Conservation (phyloP, 1,140 invertebrate species). For the Heterodera carotae region DNA sequence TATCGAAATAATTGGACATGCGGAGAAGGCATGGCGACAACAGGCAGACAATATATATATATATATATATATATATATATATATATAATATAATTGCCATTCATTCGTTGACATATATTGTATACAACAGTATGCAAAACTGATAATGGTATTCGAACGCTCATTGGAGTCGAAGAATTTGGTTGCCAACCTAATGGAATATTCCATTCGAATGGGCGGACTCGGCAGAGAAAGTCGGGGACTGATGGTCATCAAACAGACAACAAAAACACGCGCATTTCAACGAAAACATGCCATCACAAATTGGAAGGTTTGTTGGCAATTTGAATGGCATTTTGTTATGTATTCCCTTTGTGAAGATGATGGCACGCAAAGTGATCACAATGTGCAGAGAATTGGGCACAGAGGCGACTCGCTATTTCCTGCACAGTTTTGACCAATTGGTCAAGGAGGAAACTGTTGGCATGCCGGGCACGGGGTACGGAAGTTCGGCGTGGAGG, state of each 20-base stretch:
- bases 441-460: conserved; percentile 44
- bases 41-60: no score
- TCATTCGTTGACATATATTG: conserved; percentile 5
- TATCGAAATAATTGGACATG: conserved; percentile 84
- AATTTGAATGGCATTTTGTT: background rate
- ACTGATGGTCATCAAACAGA: conserved; percentile 95
- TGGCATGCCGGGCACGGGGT: conserved; percentile 19
- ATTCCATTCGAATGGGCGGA: conserved; percentile 86
- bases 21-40: conserved; percentile 97
- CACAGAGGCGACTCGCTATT: conserved; percentile 44
- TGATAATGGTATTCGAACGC: conserved; percentile 89
- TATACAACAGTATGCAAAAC: conserved; percentile 87
- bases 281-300: conserved; percentile 89
- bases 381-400: conserved; percentile 49
- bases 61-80: no score
- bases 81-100: no score
- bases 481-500: background rate
- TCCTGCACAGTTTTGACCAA: conserved; percentile 48
- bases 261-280: conserved; percentile 89
- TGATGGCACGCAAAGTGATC: conserved; percentile 53
- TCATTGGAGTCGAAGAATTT: conserved; percentile 85
- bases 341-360: conserved; percentile 38
- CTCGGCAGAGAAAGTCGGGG: conserved; percentile 70
- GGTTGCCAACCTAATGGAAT: conserved; percentile 86
- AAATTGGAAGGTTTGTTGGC: conserved; percentile 85